These are phyloP conservation scores for Pollenia angustigena DNA, from an alignment of 2,888 invertebrate species.

Conservation along the genomic window DNA sequence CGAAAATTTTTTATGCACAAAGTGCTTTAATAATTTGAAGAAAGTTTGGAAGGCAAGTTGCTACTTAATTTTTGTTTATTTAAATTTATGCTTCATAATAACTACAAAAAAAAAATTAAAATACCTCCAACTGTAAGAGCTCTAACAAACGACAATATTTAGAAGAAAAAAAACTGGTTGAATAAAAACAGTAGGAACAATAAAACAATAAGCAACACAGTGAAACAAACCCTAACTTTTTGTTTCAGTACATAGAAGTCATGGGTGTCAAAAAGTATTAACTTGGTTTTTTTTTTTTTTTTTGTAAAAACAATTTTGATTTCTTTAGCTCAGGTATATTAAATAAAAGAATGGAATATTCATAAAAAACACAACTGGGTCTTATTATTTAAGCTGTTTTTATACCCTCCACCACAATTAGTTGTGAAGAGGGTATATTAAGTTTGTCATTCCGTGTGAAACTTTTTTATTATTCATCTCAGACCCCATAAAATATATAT, in stretches of 20 bases:
- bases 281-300: constrained; percentile 25
- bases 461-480: no score
- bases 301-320: constrained; percentile 42
- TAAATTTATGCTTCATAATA: constrained; percentile 62
- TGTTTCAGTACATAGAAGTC: constrained; percentile 32
- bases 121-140: neutral
- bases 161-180: neutral
- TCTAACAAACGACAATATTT: neutral
- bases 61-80: constrained; percentile 52
- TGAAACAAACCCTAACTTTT: constrained; percentile 36
- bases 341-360: neutral
- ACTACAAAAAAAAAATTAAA: constrained; percentile 18
- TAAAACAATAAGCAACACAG: neutral
- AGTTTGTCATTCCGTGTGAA: no score
- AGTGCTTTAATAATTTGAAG: constrained; percentile 47
- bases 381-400: neutral
- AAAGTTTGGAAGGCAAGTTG: neutral
- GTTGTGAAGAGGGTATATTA: no score
- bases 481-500: no score
- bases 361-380: constrained; percentile 1
- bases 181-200: constrained; percentile 16
- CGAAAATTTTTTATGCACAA: constrained; percentile 31
- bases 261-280: constrained; percentile 53
- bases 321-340: neutral
- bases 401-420: no score